Evolutionary conservation across 2,888 invertebrate genomes (phyloP), one percentile per base, ranked within the genome.

Genomic region (Thymelicus acteon): DNA sequence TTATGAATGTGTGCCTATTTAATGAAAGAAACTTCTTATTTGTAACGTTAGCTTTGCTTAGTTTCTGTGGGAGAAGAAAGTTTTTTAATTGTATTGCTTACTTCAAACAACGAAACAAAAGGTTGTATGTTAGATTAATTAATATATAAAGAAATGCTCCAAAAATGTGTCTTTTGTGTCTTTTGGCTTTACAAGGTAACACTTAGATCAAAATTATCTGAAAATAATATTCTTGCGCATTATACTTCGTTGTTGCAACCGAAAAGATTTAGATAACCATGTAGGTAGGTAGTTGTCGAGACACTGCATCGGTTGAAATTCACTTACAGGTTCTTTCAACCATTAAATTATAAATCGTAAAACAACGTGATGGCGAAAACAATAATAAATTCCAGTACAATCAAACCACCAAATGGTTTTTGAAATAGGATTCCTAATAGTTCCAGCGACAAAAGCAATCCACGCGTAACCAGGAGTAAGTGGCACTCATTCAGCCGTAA

Each of bases 1-100:
- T 13, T 44, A 37, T 40, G 52, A 49, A 49, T 19, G 54, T 44
- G 54, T 19, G 58, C 15, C 39, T 52, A 52, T 52, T 52, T 58
- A 24, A 48, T 58, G 58, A 58, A 66, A 58, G 7, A 48, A 66
- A 6, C 39, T 49, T 44, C 39, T 31, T 31, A 15, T 6, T 52
- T 19, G 49, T 52, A 52, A 52, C 3, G 15, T 52, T 19, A 7
- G 7, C 15, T 52, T 19, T 52, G 15, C 19, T 15, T 52, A 52
- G 49, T 44, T 15, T 37, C 52, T 49, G 63, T 37, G 52, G 49
- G 52, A 37, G 49, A 63, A 52, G 15, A 39, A 63, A 63, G 52
- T 64, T 64, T 64, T 64, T 49, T 64, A 54, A 54, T 64, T 64
- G 52, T 64, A 49, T 49, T 64, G 52, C 24, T 49, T 64, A 39